Evolutionary conservation across 2,888 invertebrate genomes (phyloP), one percentile per base, ranked within the genome.

Genomic region (Eurytoma adleriae): DNA sequence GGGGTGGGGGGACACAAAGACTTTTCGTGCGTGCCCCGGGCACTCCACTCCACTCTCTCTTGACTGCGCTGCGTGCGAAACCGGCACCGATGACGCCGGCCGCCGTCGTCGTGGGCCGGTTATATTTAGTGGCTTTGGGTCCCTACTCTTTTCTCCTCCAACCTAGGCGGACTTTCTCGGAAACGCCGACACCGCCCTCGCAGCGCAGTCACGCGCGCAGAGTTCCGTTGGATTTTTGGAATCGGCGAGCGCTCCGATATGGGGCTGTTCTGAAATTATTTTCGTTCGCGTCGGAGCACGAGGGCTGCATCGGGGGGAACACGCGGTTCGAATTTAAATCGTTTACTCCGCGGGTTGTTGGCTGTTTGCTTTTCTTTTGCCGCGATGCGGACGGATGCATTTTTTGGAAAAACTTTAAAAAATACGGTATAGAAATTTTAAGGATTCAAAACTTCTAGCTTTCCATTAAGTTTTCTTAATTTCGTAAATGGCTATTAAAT

Each of bases 41-140:
- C 14, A 4, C 52, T 52, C 67, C 20, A 4, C 16, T 10, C 10
- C n/a, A 10, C 48, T 12, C 50, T 16, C 24, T 16, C n/a, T 10
- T 48, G 16, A 16, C 40, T 14, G 13, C 16, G n/a, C 27, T 3
- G 48, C 14, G 7, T 2, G n/a, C 14, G 12, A 18, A 48, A 40
- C 48, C 27, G 54, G 5, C 54, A 52, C 54, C 24, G 24, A 66
- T 52, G 50, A 57, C 66, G 54, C 57, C 66, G 67, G 56, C 64
- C 50, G 57, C 27, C 40, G 62, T 40, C 50, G 57, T 40, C 59
- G 30, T 62, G 79, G 79, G 70, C 79, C 72, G 80, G 71, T 80
- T 80, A 80, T 80, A 80, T 80, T 80, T 80, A 80, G 80, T 80
- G 75, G 68, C 77, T 77, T 80, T 80, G 77, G 72, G 80, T 77